Evolutionary conservation across 2,888 invertebrate genomes (phyloP).

Genomic region (Blera fallax): DNA sequence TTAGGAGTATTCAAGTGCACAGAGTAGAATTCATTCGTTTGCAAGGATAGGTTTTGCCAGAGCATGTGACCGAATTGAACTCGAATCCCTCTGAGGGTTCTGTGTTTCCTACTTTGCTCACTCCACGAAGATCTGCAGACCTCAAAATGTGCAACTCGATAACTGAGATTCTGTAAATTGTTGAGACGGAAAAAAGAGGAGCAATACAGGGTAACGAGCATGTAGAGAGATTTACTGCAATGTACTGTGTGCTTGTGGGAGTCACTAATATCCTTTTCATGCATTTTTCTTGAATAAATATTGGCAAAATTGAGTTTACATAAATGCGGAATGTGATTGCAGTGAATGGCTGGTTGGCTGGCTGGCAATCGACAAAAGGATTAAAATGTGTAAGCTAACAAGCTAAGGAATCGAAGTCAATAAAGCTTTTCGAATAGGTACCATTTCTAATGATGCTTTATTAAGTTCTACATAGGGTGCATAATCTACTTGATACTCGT

Average conservation of each 20-base stretch:
- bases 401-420: background rate
- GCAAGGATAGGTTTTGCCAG: background rate
- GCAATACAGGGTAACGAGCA: background rate
- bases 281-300: constrained; percentile 16
- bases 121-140: background rate
- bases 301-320: constrained; percentile 10
- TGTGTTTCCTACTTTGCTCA: background rate
- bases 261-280: background rate
- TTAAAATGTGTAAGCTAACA: background rate
- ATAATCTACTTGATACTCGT: no score
- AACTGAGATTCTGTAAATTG: constrained; percentile 18
- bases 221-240: background rate
- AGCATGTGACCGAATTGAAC: background rate
- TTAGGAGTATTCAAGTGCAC: background rate
- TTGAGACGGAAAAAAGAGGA: constrained; percentile 1
- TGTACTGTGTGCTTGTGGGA: background rate
- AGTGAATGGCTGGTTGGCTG: background rate
- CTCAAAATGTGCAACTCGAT: constrained; percentile 26
- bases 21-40: background rate
- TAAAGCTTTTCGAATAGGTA: background rate
- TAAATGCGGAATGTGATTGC: background rate
- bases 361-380: background rate
- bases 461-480: no score
- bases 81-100: background rate
- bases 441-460: no score